phyloP scores from a whole-genome alignment of 2,888 invertebrate species.

The Drosophila meridionalis region DNA sequence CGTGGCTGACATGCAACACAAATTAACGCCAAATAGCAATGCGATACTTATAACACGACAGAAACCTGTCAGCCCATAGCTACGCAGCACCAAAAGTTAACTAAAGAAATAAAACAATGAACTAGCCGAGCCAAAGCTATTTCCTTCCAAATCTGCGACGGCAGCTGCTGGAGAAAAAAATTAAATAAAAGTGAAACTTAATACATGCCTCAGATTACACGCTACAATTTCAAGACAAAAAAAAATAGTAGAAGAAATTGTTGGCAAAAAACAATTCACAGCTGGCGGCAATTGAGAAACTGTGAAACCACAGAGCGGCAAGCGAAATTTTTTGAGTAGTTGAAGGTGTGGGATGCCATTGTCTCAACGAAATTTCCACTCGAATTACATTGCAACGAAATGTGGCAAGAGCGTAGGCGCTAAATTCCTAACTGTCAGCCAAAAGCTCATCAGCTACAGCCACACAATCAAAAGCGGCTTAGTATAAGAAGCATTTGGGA shows the following conservation, averaged over 20 bases:
- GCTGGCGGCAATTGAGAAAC: conserved; percentile 36
- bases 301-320: conserved; percentile 29
- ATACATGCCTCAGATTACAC: conserved; percentile 67
- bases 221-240: conserved; percentile 45
- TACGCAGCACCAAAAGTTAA: neutral
- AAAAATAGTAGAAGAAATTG: conserved; percentile 12
- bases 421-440: conserved; percentile 35
- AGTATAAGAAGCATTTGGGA: conserved; percentile 27
- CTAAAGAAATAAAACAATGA: conserved; percentile 41
- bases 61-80: conserved; percentile 6
- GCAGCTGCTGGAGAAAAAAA: conserved; percentile 12
- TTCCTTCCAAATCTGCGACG: conserved; percentile 51
- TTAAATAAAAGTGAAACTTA: conserved; percentile 69
- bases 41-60: conserved; percentile 41
- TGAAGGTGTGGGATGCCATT: conserved; percentile 16
- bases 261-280: conserved; percentile 32
- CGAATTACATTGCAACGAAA: conserved; percentile 46
- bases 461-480: conserved; percentile 35
- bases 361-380: conserved; percentile 51
- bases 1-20: conserved; percentile 32
- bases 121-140: conserved; percentile 29
- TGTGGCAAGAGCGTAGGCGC: conserved; percentile 21
- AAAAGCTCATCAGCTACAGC: conserved; percentile 7
- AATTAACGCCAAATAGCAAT: conserved; percentile 40
- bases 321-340: conserved; percentile 22